phyloP scores from a whole-genome alignment of 1,140 invertebrate genomes.

The Temnothorax nylanderi region DNA sequence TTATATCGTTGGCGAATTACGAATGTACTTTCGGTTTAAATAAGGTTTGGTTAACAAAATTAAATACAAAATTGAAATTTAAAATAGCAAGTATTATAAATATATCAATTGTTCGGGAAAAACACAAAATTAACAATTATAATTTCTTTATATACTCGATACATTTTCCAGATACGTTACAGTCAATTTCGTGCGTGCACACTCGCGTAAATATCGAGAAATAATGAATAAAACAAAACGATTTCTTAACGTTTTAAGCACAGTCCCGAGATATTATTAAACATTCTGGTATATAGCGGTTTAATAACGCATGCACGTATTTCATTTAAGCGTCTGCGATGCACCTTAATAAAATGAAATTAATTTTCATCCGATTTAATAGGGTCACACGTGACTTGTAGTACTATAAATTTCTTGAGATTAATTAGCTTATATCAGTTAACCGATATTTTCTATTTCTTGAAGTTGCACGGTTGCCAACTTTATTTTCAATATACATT shows the following conservation, averaged over 20 bases:
- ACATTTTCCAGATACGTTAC: neutral
- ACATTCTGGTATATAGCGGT: slow-evolving; percentile 7
- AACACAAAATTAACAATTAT: neutral
- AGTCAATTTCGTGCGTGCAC: neutral
- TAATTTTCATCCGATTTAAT: slow-evolving; percentile 37
- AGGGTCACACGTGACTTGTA: neutral
- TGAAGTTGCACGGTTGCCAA: neutral
- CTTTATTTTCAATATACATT: neutral
- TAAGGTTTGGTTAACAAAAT: neutral
- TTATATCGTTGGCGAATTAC: too few relatives aligned
- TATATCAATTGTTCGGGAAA: neutral
- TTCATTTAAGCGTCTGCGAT: slow-evolving; percentile 49
- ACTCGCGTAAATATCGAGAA: neutral
- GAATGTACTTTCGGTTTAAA: neutral
- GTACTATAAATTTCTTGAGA: slow-evolving; percentile 30
- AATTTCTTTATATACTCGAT: neutral
- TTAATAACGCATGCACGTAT: slow-evolving; percentile 58
- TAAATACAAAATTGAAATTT: neutral
- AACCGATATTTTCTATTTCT: neutral
- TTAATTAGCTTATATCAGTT: slow-evolving; percentile 23
- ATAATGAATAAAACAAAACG: slow-evolving; percentile 1
- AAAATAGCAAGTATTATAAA: neutral
- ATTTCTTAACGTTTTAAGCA: slow-evolving; percentile 32
- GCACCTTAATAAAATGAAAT: slow-evolving; percentile 43
- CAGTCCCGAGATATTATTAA: slow-evolving; percentile 30